These are phyloP conservation scores for Rhabdophis nuchalis DNA, from an alignment of 2,797 vertebrate species.

Conservation along the genomic window DNA sequence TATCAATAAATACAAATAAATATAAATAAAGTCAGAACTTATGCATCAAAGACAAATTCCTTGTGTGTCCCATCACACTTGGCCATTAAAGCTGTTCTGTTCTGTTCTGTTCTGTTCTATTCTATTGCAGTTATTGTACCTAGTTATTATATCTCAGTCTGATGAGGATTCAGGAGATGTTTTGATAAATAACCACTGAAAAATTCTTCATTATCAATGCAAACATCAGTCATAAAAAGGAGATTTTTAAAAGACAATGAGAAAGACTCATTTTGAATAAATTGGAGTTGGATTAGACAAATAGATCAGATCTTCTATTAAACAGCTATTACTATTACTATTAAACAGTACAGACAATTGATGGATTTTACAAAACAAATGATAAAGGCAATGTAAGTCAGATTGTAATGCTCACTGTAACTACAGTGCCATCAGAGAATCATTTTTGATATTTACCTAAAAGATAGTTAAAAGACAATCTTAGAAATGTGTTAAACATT, in stretches of 20 bases:
- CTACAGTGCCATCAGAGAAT: not conserved
- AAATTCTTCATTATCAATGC: not conserved
- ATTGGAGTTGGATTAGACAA: not conserved
- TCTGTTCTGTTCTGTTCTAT: too few species aligned
- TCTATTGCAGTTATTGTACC: not conserved
- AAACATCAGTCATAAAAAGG: not conserved
- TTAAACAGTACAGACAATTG: not conserved
- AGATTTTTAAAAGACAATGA: not conserved
- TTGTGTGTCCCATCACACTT: too few species aligned
- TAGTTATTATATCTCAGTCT: not conserved
- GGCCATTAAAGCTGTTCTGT: too few species aligned
- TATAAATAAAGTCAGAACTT: too few species aligned
- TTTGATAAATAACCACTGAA: not conserved
- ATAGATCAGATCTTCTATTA: not conserved
- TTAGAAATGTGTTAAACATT: not conserved
- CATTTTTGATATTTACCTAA: not conserved
- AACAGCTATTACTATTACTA: not conserved
- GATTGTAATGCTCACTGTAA: not conserved
- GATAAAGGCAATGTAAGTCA: not conserved
- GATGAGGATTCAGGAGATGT: not conserved
- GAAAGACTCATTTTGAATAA: not conserved
- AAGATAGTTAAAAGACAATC: not conserved
- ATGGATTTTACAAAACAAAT: not conserved
- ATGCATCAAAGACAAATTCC: too few species aligned
- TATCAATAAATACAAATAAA: too few species aligned